These are phyloP conservation scores for Morbakka virulenta DNA, from an alignment of 30 jellyfish, hydroid and myxozoan genomes.

Conservation along the genomic window DNA sequence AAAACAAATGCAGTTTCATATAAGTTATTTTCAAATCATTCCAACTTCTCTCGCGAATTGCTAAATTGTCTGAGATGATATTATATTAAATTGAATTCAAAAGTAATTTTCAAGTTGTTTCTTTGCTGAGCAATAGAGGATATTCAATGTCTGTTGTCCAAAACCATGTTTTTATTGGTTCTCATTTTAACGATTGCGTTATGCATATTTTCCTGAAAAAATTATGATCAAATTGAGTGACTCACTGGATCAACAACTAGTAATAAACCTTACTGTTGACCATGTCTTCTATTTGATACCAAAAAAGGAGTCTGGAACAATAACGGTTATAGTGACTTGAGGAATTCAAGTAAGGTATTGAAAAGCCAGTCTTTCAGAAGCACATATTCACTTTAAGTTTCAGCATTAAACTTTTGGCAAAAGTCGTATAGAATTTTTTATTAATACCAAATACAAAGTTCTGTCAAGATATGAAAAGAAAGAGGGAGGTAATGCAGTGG, in stretches of 20 bases:
- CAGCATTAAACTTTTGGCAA: background rate
- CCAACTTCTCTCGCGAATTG: no score
- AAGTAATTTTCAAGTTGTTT: background rate
- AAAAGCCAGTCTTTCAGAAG: slow-evolving; percentile 27
- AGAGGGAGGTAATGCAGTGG: slow-evolving; percentile 22
- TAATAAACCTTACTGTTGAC: slow-evolving; percentile 14
- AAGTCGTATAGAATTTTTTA: background rate
- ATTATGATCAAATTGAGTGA: no score
- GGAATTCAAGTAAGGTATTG: slow-evolving; percentile 4
- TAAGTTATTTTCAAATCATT: no score
- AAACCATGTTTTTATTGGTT: background rate
- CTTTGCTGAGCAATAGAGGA: background rate
- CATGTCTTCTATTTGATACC: slow-evolving; percentile 9
- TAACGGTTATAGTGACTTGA: slow-evolving; percentile 6
- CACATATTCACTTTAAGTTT: slow-evolving; percentile 7
- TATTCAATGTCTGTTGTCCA: slow-evolving; percentile 1
- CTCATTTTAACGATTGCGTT: slow-evolving; percentile 7
- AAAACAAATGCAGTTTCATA: no score
- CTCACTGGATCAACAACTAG: slow-evolving; percentile 3
- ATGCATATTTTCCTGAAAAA: background rate
- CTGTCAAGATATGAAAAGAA: background rate
- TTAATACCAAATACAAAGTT: slow-evolving; percentile 4
- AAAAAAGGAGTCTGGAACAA: slow-evolving; percentile 14
- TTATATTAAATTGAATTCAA: background rate
- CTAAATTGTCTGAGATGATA: no score